Evolutionary conservation across 2,888 invertebrate species (phyloP).

Genomic region (Callyntrura guangdongensis): DNA sequence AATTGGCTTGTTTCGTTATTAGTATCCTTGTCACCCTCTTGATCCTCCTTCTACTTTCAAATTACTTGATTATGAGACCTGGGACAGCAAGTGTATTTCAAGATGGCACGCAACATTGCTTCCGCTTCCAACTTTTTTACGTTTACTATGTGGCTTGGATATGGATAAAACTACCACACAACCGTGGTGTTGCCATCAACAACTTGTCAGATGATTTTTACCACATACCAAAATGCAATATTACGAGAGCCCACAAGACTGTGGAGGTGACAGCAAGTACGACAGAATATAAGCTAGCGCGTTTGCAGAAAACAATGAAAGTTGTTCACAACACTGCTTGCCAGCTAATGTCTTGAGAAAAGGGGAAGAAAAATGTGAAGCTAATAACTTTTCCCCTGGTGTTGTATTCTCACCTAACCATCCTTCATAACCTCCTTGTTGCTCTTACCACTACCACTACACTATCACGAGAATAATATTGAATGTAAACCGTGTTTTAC

Average conservation of each 20-base stretch:
- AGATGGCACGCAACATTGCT: background rate
- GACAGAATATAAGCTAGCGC: conserved; percentile 14
- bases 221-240: conserved; percentile 11
- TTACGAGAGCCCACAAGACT: conserved; percentile 9
- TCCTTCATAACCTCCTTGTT: conserved; percentile 24
- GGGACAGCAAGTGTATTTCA: background rate
- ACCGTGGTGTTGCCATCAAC: conserved; percentile 10
- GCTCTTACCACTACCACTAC: too few species aligned
- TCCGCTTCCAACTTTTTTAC: too few species aligned
- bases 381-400: conserved; percentile 43
- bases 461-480: too few species aligned
- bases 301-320: too few species aligned
- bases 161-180: background rate
- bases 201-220: conserved; percentile 23
- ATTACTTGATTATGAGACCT: conserved; percentile 57
- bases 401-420: conserved; percentile 25
- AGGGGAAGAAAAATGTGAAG: background rate
- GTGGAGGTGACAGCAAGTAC: conserved; percentile 10
- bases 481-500: too few species aligned
- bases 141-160: background rate
- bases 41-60: conserved; percentile 30
- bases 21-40: conserved; percentile 62
- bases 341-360: conserved; percentile 6
- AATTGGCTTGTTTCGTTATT: conserved; percentile 61
- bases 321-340: conserved; percentile 3